Evolutionary conservation across 1,140 invertebrate genomes (phyloP), one percentile per base, ranked within the genome.

Genomic region (Solen grandis): DNA sequence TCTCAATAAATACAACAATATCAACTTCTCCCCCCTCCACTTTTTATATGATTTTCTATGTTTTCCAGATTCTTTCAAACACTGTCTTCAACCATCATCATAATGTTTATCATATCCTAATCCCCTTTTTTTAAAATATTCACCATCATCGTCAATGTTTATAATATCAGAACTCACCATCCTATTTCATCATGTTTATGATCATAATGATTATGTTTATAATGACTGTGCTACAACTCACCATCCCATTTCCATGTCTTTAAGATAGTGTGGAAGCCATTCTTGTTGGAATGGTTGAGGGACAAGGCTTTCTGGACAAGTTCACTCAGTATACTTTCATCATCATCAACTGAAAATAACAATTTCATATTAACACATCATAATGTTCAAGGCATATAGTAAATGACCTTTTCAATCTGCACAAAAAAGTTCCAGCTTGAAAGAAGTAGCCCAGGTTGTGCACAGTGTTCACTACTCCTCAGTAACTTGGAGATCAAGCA

Each of bases 251-350:
- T 22, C 76, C 65, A 70, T 19, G n/a, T 41, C 0, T 52, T 31
- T 19, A 79, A 55, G 5, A 79, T 72, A 1, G 19, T 19, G 5
- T 13, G 4, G 1, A 70, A 54, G 29, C 66, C 33, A n/a, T 60
- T 70, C n/a, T 50, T 22, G 5, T 52, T 36, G 35, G 33, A 46
- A 50, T 52, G 27, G 22, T 70, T 36, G 8, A 70, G 62, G 13
- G 50, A 46, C 19, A 33, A 41, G 2, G 66, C 66, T 63, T 79
- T 70, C n/a, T 22, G 38, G 19, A 79, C 66, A 27, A 79, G 76
- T n/a, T 79, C 76, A 62, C 60, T 70, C 13, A 79, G 46, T 16
- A 70, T 38, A 72, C 41, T 63, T 33, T 79, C 76, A 63, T 79
- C 76, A 72, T 79, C 76, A 63, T 79, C 76, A 41, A 69, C 65